Percentiles rank a stretch among this genome's conserved stretches.
These are phyloP conservation scores for Scolopax bukidnonensis DNA, from an alignment of 2,797 vertebrate species.

Conservation along the genomic window DNA sequence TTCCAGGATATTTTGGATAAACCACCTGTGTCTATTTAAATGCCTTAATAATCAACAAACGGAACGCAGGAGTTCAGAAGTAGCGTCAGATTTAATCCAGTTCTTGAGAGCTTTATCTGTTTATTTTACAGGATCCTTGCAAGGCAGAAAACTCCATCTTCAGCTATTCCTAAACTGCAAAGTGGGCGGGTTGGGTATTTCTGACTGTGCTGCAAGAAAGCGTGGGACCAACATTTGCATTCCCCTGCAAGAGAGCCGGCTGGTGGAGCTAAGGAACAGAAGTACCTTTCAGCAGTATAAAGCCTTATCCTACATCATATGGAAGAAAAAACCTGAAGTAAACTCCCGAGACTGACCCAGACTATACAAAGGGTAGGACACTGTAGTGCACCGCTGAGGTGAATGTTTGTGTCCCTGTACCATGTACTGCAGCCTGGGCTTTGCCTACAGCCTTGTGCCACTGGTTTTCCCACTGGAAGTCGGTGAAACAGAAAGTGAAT, in stretches of 20 bases:
- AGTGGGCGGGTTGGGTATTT: constrained; percentile 17
- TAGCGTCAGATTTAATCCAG: constrained; percentile 20
- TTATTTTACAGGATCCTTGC: constrained; percentile 23
- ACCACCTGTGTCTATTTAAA: neutral
- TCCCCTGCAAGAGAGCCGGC: neutral
- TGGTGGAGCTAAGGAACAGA: neutral
- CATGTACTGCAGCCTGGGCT: neutral
- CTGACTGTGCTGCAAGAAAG: neutral
- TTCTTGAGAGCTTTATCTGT: constrained; percentile 31
- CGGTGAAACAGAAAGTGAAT: neutral
- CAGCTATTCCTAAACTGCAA: constrained; percentile 21
- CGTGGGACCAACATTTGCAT: constrained; percentile 12
- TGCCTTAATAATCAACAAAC: neutral
- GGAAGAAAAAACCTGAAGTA: neutral
- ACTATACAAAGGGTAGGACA: neutral
- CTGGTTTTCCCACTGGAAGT: neutral
- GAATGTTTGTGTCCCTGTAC: fast-evolving
- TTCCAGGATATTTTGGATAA: neutral
- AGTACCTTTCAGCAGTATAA: neutral
- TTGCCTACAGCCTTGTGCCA: neutral
- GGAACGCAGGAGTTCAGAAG: neutral
- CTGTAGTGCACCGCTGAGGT: fast-evolving
- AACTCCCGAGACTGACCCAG: neutral
- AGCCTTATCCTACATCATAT: neutral
- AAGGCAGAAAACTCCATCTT: neutral